phyloP scores from a whole-genome alignment of 2,113 vertebrate species.

The Rhea pennata region DNA sequence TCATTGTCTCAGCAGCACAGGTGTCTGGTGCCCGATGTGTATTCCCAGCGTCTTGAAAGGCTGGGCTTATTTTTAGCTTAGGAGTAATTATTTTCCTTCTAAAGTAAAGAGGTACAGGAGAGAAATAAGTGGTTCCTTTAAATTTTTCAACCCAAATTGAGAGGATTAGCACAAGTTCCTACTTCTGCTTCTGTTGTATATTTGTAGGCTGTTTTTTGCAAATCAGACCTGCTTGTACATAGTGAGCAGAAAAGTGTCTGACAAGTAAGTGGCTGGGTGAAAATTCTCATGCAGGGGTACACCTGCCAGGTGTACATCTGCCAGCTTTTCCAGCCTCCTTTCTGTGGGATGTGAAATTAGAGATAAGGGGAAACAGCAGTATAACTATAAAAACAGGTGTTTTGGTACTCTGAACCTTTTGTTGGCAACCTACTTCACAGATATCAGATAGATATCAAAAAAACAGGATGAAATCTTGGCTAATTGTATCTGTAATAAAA shows the following conservation, averaged over 20 bases:
- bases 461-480: not conserved
- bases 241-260: not conserved
- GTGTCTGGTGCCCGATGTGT: not conserved
- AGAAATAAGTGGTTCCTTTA: not conserved
- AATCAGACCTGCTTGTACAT: not conserved
- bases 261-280: not conserved
- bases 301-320: not conserved
- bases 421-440: not conserved
- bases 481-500: not conserved
- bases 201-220: not conserved
- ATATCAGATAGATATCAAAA: not conserved
- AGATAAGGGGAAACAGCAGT: not conserved
- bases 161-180: not conserved
- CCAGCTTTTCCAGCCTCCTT: not conserved
- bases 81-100: not conserved
- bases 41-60: not conserved
- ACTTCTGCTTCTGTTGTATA: not conserved
- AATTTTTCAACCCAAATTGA: not conserved
- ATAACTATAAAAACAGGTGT: not conserved
- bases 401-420: not conserved
- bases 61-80: not conserved
- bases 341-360: not conserved
- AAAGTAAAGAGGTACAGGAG: not conserved
- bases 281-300: rapidly evolving
- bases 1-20: not conserved